These are phyloP conservation scores for Procambarus clarkii DNA, from an alignment of 1,140 invertebrate genomes.

Conservation along the genomic window DNA sequence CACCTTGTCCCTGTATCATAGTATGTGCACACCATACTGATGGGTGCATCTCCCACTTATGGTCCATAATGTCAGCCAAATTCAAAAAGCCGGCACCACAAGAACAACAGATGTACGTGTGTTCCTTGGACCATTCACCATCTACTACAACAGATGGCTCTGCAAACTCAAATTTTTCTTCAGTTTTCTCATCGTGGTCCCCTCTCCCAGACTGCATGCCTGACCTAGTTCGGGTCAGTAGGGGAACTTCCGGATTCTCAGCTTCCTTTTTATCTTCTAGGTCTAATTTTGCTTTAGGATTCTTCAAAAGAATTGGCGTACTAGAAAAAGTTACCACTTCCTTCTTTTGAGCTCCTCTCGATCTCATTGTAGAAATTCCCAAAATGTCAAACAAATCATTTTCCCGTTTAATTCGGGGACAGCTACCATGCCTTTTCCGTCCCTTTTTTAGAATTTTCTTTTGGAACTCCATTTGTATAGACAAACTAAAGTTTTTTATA, in stretches of 20 bases:
- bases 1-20: conserved; percentile 64
- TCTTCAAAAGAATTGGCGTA: conserved; percentile 11
- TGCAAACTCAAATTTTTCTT: neutral
- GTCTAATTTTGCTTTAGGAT: neutral
- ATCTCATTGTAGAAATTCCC: conserved; percentile 22
- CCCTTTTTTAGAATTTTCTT: conserved; percentile 47
- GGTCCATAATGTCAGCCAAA: conserved; percentile 71
- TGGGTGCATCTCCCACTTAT: conserved; percentile 70
- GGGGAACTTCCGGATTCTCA: neutral
- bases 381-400: conserved; percentile 62
- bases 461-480: conserved; percentile 47
- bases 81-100: conserved; percentile 65
- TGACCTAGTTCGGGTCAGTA: conserved; percentile 52
- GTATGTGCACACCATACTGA: conserved; percentile 70
- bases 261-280: neutral
- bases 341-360: conserved; percentile 5
- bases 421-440: neutral
- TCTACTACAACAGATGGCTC: conserved; percentile 18
- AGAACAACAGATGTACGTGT: conserved; percentile 68
- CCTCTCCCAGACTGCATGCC: conserved; percentile 33
- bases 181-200: neutral
- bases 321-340: neutral
- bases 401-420: conserved; percentile 13
- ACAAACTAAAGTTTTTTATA: conserved; percentile 46
- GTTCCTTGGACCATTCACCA: conserved; percentile 67